A percentile compares a stretch with the other conserved stretches of the same genome.
These are phyloP conservation scores for Pterostichus madidus DNA, from an alignment of 2,888 invertebrate species.

Conservation along the genomic window DNA sequence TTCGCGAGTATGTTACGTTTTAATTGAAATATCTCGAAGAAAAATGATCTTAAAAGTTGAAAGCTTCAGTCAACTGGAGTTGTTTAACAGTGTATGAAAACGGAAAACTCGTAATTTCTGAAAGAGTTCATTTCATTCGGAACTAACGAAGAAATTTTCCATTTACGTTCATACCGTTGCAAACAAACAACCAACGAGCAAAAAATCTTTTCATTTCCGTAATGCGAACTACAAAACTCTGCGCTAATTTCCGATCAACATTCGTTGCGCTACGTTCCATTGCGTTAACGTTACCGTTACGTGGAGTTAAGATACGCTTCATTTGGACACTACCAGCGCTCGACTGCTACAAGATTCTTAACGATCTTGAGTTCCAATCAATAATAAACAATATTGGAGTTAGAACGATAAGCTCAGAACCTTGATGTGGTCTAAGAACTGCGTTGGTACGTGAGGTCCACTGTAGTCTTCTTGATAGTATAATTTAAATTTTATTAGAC, in stretches of 20 bases:
- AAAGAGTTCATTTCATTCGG: conserved; percentile 52
- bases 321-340: background rate
- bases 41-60: conserved; percentile 29
- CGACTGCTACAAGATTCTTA: conserved; percentile 24
- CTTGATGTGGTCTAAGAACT: conserved; percentile 16
- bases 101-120: conserved; percentile 42
- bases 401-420: conserved; percentile 3
- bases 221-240: conserved; percentile 50
- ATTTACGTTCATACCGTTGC: conserved; percentile 44
- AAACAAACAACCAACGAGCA: conserved; percentile 38
- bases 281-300: conserved; percentile 25
- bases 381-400: conserved; percentile 58
- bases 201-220: conserved; percentile 53
- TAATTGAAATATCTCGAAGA: conserved; percentile 34
- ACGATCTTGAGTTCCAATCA: conserved; percentile 17
- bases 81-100: conserved; percentile 44
- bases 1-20: conserved; percentile 3
- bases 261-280: conserved; percentile 14
- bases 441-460: background rate
- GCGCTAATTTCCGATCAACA: conserved; percentile 49
- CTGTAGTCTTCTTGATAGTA: too few relatives aligned
- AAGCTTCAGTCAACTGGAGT: background rate
- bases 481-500: too few relatives aligned
- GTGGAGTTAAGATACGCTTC: conserved; percentile 1
- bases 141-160: conserved; percentile 55